phyloP scores from a whole-genome alignment of 2,888 invertebrate genomes.

The Thymelicus sylvestris region DNA sequence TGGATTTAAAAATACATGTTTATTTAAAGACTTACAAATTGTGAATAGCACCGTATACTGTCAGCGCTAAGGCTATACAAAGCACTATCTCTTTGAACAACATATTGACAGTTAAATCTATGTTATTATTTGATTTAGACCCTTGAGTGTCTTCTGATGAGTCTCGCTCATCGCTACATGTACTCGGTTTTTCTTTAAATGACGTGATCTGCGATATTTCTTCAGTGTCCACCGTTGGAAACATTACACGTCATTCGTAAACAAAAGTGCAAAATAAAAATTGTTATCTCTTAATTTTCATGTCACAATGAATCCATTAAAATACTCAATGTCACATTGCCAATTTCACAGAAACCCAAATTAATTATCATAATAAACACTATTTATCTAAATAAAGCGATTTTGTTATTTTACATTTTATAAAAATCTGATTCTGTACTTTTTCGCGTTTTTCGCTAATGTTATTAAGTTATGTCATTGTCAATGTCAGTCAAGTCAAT shows the following conservation, averaged over 20 bases:
- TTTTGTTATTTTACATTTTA: neutral
- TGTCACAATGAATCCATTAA: constrained; percentile 51
- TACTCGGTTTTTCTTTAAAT: constrained; percentile 62
- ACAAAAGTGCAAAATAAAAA: constrained; percentile 57
- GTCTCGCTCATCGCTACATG: constrained; percentile 73
- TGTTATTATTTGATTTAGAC: constrained; percentile 64
- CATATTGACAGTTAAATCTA: constrained; percentile 79
- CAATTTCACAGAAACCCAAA: constrained; percentile 43
- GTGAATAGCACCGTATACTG: constrained; percentile 88
- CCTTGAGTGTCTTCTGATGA: constrained; percentile 64
- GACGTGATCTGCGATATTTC: constrained; percentile 79
- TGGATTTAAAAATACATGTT: neutral
- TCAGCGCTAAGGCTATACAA: constrained; percentile 86
- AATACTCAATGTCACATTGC: constrained; percentile 43
- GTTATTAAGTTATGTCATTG: neutral
- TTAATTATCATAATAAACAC: constrained; percentile 39
- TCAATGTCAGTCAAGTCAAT: neutral
- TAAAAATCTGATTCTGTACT: neutral
- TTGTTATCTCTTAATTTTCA: constrained; percentile 57
- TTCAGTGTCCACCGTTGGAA: constrained; percentile 79
- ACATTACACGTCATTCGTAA: constrained; percentile 84
- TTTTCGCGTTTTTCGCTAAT: constrained; percentile 6
- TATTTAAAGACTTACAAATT: constrained; percentile 85
- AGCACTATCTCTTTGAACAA: constrained; percentile 87
- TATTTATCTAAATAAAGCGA: neutral